Percentiles rank a stretch among this genome's conserved stretches.
These are phyloP conservation scores for Onychomys torridus DNA, from an alignment of 2,797 vertebrate genomes.

Conservation along the genomic window DNA sequence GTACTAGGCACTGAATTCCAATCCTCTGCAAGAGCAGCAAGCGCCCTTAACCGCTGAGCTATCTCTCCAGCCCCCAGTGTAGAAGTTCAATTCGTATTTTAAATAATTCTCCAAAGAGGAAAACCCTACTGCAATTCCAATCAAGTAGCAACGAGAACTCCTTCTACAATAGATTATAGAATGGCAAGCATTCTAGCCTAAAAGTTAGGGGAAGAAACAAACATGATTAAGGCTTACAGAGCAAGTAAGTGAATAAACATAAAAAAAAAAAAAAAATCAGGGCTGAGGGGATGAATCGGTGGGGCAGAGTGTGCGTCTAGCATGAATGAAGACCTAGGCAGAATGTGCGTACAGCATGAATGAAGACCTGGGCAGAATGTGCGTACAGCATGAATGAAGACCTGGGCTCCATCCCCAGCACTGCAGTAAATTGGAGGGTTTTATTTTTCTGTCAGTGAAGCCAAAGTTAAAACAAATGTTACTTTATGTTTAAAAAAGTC, in stretches of 20 bases:
- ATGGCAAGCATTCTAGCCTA: not conserved
- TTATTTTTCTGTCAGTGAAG: too few species aligned
- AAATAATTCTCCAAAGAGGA: too few species aligned
- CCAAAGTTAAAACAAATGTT: not conserved
- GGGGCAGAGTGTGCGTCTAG: not conserved
- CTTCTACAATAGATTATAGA: not conserved
- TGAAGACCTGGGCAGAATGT: too few species aligned
- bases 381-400: not conserved
- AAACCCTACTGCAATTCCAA: not conserved
- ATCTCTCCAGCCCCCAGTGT: too few species aligned
- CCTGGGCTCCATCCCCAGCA: not conserved
- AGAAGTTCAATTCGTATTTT: too few species aligned
- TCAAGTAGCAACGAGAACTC: not conserved
- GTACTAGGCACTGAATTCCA: too few species aligned
- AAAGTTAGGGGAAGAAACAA: not conserved
- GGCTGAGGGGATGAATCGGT: not conserved
- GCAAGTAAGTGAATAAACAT: constrained; percentile 9
- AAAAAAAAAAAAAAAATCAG: not conserved
- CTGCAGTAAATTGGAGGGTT: not conserved
- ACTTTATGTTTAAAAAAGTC: constrained; percentile 32
- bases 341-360: too few species aligned
- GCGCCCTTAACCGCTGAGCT: too few species aligned
- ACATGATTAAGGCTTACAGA: not conserved
- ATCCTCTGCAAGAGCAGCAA: too few species aligned
- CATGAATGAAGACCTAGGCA: too few species aligned